Conservation (phyloP, 92 coral and sea anemone genomes). For the Umimayanthus kanabou region DNA sequence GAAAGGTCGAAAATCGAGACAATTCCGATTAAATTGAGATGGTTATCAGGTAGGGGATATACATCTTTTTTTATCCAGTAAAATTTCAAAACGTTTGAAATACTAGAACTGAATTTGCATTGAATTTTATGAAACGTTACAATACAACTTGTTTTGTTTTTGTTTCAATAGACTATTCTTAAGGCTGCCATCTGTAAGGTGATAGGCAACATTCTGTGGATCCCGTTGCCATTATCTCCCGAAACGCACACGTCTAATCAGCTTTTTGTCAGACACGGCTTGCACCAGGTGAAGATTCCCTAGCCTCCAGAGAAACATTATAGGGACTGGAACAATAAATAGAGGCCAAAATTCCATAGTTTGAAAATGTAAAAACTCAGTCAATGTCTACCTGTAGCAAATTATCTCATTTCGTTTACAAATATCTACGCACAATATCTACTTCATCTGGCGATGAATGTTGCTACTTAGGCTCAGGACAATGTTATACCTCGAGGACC, state of each 20-base stretch:
- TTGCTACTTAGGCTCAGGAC: neutral
- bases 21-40: neutral
- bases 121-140: neutral
- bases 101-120: neutral
- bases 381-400: neutral
- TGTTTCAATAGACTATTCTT: neutral
- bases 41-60: neutral
- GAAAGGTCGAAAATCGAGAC: neutral
- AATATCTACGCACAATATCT: neutral
- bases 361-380: neutral
- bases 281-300: neutral
- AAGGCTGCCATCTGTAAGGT: neutral
- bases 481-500: neutral
- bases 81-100: neutral
- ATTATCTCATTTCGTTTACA: neutral
- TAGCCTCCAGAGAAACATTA: neutral
- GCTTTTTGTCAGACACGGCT: neutral
- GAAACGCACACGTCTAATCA: neutral
- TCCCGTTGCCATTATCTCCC: neutral
- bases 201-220: neutral
- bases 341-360: slow-evolving; percentile 1
- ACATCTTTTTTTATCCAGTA: no score
- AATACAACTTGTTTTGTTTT: no score
- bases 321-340: slow-evolving; percentile 13
- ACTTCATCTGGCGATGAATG: neutral